Conservation (phyloP, 2,797 vertebrate genomes). For the Loris lydekkerianus region DNA sequence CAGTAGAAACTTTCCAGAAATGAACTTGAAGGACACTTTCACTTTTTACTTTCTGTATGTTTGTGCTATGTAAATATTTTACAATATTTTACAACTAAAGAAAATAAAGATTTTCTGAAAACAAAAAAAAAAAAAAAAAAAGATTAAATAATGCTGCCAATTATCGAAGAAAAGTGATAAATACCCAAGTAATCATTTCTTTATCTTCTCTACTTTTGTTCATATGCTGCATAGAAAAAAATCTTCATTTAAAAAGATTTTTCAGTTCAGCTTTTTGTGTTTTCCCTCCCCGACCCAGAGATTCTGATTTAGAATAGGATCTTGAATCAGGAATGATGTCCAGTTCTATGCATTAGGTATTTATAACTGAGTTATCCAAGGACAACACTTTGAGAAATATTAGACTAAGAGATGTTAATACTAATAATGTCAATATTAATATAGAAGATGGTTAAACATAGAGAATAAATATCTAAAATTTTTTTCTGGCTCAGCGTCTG, state of each 20-base stretch:
- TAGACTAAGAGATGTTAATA: background rate
- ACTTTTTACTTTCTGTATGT: too few relatives aligned
- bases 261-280: background rate
- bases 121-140: background rate
- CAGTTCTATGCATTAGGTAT: background rate
- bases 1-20: too few relatives aligned
- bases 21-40: too few relatives aligned
- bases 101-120: too few relatives aligned
- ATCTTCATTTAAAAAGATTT: background rate
- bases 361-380: background rate
- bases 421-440: background rate
- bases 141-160: constrained; percentile 12
- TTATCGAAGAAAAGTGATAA: background rate
- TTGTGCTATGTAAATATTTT: too few relatives aligned
- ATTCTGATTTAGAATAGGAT: background rate
- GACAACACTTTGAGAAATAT: background rate
- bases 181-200: background rate
- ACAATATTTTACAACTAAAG: too few relatives aligned
- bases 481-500: too few relatives aligned
- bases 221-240: background rate
- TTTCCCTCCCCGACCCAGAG: background rate
- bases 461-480: background rate
- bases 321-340: background rate
- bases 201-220: background rate
- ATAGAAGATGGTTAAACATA: background rate